These are phyloP conservation scores for Electrophaes corylata DNA, from an alignment of 2,888 invertebrate genomes.

Conservation along the genomic window DNA sequence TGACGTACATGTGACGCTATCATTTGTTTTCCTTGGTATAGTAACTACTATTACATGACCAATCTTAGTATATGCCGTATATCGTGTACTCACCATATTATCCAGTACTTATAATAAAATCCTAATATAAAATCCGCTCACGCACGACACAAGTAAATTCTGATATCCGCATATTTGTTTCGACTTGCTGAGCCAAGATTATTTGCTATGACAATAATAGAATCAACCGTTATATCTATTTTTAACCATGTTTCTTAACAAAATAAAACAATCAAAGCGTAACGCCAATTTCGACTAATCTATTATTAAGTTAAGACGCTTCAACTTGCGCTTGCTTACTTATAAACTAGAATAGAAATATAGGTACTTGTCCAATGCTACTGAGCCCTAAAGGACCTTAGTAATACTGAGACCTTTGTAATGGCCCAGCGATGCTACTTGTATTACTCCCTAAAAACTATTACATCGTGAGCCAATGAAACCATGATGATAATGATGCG, in stretches of 20 bases:
- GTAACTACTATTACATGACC: background rate
- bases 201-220: conserved; percentile 1
- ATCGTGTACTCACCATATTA: background rate
- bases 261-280: background rate
- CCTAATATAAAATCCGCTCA: background rate
- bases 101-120: background rate
- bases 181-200: background rate
- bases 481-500: too few species aligned
- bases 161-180: background rate
- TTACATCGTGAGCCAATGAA: too few species aligned
- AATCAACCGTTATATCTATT: background rate
- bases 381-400: too few species aligned
- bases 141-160: background rate
- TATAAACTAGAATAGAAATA: too few species aligned
- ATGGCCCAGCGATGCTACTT: too few species aligned
- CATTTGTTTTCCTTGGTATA: background rate
- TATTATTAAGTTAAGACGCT: too few species aligned
- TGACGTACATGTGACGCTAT: too few species aligned
- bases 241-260: background rate
- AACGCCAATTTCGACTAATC: background rate
- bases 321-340: too few species aligned
- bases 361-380: too few species aligned
- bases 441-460: too few species aligned
- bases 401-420: too few species aligned
- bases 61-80: background rate